Evolutionary conservation across 2,888 invertebrate genomes (phyloP), one percentile per base, ranked within the genome.

Genomic region (Arge pagana): DNA sequence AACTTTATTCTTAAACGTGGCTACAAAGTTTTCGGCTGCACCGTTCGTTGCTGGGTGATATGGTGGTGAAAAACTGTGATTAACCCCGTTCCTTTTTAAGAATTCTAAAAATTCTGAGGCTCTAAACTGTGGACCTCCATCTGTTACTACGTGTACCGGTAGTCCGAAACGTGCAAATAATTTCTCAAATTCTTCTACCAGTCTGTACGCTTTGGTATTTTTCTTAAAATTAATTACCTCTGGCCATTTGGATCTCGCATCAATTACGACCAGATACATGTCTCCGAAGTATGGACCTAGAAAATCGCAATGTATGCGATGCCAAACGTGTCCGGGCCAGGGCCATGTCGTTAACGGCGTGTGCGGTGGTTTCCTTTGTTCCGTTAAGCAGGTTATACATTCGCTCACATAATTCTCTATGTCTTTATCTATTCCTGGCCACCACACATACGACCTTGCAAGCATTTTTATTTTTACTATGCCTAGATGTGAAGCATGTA

Each of bases 251-350:
- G 58, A 58, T 19, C 56, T 41, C 1, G 67, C 56, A 40, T 67
- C 63, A 0, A 68, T 54, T 1, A 68, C 18, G 2, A 68, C 33
- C 4, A 68, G 31, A 37, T 61, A 65, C 59, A 54, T 59, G 18
- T 49, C 36, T 6, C 33, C 60, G 50, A 33, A 58, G 26, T 54
- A 54, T 37, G 61, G 61, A 4, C 57, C 60, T 18, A 56, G 28
- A 28, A 58, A 65, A 50, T 65, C 63, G 5, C 56, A 55, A 49
- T 65, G 66, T 1, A 64, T 52, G 5, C 63, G 48, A 2, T 36
- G 30, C 63, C 63, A 66, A 11, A 50, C 50, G 11, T 39, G 51
- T 3, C 52, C 24, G 21, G 64, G 59, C 41, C 57, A 58, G 4
- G 56, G 58, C 59, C 59, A 61, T 3, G 50, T 41, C 2, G 41